Evolutionary conservation across 2,113 vertebrate genomes (phyloP).

Genomic region (Galbula dea): DNA sequence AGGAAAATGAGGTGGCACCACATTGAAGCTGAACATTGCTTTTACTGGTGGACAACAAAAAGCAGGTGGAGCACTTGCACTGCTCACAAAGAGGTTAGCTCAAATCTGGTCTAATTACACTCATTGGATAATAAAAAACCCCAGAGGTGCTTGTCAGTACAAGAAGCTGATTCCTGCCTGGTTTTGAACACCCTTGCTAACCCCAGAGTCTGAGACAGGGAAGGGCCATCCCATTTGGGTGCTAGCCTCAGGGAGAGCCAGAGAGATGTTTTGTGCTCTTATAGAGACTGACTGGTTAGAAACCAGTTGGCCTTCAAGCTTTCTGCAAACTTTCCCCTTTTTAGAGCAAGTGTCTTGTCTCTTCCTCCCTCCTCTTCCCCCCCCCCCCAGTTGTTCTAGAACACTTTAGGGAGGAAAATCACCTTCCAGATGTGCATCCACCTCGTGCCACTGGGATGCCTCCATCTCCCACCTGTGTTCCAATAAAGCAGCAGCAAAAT

Average conservation of each 20-base stretch:
- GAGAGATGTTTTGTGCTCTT: not conserved
- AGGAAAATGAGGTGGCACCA: not conserved
- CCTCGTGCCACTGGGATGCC: not conserved
- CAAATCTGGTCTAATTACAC: not conserved
- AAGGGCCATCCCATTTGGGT: not conserved
- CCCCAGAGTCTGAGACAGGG: not conserved
- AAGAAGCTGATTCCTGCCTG: not conserved
- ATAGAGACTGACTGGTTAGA: not conserved
- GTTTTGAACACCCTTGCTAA: not conserved
- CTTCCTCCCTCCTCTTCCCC: not conserved
- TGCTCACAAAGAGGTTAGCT: not conserved
- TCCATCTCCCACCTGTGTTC: not conserved
- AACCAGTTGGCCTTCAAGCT: not conserved
- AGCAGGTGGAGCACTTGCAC: accelerated
- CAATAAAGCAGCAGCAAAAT: not conserved
- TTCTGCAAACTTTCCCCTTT: not conserved
- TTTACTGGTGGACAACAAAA: not conserved
- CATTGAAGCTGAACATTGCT: not conserved
- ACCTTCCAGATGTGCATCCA: not conserved
- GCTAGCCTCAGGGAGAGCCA: not conserved
- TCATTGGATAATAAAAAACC: not conserved
- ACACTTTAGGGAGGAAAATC: not conserved
- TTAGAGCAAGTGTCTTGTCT: not conserved
- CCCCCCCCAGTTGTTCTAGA: not conserved
- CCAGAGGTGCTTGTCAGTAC: no score